Conservation (phyloP, 2,888 invertebrate species). For the Furcula furcula region DNA sequence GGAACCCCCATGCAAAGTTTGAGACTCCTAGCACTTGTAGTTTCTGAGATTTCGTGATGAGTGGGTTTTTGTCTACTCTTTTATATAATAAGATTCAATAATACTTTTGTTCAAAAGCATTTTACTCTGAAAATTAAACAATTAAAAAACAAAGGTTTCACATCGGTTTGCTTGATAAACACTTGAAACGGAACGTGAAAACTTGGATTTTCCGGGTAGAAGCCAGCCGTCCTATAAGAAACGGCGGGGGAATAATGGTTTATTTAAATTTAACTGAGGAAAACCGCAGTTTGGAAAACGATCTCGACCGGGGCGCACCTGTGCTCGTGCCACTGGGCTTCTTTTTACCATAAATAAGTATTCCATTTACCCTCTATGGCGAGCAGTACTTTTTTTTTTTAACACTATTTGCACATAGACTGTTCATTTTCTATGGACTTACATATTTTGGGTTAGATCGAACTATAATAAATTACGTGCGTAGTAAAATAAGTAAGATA, state of each 20-base stretch:
- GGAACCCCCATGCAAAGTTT: too few species aligned
- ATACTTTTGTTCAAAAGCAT: background rate
- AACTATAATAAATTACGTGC: too few species aligned
- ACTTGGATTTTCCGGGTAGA: conserved; percentile 44
- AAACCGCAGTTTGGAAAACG: conserved; percentile 62
- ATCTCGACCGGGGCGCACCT: conserved; percentile 51
- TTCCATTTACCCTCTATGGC: too few species aligned
- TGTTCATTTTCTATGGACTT: too few species aligned
- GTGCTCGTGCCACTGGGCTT: conserved; percentile 31
- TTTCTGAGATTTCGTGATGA: too few species aligned
- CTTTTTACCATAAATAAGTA: conserved; percentile 14
- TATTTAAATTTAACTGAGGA: conserved; percentile 71
- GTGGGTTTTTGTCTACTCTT: too few species aligned
- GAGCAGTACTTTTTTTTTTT: too few species aligned
- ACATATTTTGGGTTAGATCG: too few species aligned
- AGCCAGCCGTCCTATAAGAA: conserved; percentile 39
- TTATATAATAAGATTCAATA: too few species aligned
- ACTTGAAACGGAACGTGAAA: conserved; percentile 29
- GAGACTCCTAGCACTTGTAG: too few species aligned
- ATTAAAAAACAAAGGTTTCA: background rate
- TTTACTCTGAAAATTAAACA: background rate
- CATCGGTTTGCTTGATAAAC: conserved; percentile 31
- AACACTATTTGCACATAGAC: too few species aligned
- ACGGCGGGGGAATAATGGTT: conserved; percentile 56
- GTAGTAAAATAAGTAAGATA: too few species aligned